A percentile compares a stretch with the other conserved stretches of the same genome.
These are phyloP conservation scores for Petroica traversi DNA, from an alignment of 2,113 vertebrate species.

Conservation along the genomic window DNA sequence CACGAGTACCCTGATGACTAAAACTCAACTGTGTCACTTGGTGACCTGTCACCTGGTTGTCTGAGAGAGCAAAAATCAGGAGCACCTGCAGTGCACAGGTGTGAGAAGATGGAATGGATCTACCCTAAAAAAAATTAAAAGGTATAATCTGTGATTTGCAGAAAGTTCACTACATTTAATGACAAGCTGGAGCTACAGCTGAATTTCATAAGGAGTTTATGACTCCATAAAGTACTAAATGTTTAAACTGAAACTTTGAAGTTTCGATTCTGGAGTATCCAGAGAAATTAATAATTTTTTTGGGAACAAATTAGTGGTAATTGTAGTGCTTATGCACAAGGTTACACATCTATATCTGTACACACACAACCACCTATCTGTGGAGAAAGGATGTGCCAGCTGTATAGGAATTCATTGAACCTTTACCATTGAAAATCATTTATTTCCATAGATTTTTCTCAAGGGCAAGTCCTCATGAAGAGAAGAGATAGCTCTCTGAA, in stretches of 20 bases:
- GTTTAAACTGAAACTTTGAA: not conserved
- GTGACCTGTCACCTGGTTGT: not conserved
- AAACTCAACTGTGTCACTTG: not conserved
- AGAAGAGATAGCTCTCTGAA: fast-evolving
- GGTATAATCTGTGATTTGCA: fast-evolving
- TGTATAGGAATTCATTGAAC: not conserved
- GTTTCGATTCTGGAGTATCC: not conserved
- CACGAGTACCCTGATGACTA: fast-evolving
- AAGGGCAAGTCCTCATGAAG: not conserved
- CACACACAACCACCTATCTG: not conserved
- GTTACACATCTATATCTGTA: not conserved
- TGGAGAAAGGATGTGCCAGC: not conserved
- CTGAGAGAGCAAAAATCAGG: not conserved
- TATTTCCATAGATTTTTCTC: not conserved
- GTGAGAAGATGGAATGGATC: fast-evolving
- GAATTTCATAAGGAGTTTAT: not conserved
- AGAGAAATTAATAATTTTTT: not conserved
- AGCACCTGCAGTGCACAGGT: not conserved
- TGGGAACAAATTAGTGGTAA: not conserved
- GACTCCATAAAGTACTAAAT: not conserved
- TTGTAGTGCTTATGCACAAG: not conserved
- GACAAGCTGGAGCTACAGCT: not conserved
- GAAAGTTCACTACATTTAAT: not conserved
- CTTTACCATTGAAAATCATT: not conserved
- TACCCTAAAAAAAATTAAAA: not conserved